Percentiles rank a stretch among this genome's conserved stretches.
These are phyloP conservation scores for Crenichthys baileyi DNA, from an alignment of 2,797 vertebrate species.

Conservation along the genomic window DNA sequence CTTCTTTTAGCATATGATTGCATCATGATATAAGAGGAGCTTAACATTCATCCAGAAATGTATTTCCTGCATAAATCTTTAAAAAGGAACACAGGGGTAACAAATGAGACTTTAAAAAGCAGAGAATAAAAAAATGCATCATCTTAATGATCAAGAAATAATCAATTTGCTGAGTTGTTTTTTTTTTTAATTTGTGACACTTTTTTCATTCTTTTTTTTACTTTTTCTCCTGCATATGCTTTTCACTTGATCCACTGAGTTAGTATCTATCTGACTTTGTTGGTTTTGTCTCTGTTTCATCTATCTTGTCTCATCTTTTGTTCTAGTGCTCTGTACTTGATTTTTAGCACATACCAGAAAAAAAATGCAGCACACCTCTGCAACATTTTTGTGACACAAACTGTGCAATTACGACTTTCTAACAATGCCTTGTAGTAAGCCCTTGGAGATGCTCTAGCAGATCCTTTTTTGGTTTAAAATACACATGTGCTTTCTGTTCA, in stretches of 20 bases:
- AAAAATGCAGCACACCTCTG: not conserved
- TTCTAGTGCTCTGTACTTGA: conserved; percentile 2
- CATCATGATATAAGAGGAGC: too few species aligned
- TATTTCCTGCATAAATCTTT: too few species aligned
- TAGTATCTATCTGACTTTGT: conserved; percentile 2
- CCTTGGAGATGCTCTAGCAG: not conserved
- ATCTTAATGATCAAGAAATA: too few species aligned
- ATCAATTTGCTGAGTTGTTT: too few species aligned
- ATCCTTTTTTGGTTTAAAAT: conserved; percentile 14
- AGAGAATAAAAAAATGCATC: not conserved
- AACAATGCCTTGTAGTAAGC: conserved; percentile 7
- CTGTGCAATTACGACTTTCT: not conserved
- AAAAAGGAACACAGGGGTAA: too few species aligned
- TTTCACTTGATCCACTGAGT: not conserved
- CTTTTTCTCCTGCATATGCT: not conserved
- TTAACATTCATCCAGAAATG: too few species aligned
- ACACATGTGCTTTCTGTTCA: conserved; percentile 24
- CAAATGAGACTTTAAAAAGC: too few species aligned
- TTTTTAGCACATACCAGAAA: conserved; percentile 14
- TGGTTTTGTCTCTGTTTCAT: conserved; percentile 19
- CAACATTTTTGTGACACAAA: not conserved
- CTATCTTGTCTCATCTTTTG: conserved; percentile 27
- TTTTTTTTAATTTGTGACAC: too few species aligned
- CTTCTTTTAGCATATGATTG: too few species aligned
- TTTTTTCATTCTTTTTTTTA: not conserved